Percentiles rank a stretch among this genome's conserved stretches.
Conservation (phyloP, 2,113 vertebrate species). For the Scartelaos histophorus region DNA sequence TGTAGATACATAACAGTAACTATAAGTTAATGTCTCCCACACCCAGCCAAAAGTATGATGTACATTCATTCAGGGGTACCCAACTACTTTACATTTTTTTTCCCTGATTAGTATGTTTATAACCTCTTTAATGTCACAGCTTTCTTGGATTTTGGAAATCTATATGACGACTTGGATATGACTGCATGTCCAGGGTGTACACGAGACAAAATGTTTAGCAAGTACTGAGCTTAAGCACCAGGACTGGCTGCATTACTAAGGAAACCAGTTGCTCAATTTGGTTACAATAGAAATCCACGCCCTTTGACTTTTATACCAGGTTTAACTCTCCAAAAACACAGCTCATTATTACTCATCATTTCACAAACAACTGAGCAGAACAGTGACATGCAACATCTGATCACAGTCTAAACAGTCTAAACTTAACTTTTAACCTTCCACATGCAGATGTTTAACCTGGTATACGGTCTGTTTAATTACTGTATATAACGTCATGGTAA, state of each 20-base stretch:
- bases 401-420: not conserved
- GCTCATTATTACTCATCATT: not conserved
- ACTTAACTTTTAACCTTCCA: not conserved
- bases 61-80: not conserved
- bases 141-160: not conserved
- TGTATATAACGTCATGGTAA: too few relatives aligned
- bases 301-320: not conserved
- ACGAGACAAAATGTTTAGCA: not conserved
- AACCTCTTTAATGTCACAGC: not conserved
- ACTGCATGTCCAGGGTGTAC: not conserved
- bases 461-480: too few relatives aligned
- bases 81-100: not conserved
- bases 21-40: too few relatives aligned
- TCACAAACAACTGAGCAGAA: not conserved
- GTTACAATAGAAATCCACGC: slow-evolving; percentile 14
- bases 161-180: not conserved
- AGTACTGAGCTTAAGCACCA: not conserved
- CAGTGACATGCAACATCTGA: not conserved
- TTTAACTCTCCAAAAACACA: not conserved
- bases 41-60: not conserved
- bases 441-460: not conserved
- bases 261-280: not conserved
- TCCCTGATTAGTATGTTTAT: not conserved
- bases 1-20: not conserved
- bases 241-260: not conserved